Conservation (phyloP, 2,113 vertebrate species). For the Platichthys flesus region DNA sequence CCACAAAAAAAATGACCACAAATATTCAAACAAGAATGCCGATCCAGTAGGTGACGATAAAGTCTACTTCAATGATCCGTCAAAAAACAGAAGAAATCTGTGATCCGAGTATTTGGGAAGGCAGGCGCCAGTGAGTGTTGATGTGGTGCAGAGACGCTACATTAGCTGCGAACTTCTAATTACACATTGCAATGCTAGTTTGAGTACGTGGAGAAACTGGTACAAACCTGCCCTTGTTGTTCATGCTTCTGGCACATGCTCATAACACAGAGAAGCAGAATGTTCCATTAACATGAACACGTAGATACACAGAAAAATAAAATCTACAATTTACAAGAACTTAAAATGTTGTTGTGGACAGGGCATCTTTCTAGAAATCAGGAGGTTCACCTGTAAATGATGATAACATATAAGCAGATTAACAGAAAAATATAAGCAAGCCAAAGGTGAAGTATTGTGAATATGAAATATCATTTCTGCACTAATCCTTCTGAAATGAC, state of each 20-base stretch:
- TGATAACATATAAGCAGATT: not conserved
- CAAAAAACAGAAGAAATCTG: not conserved
- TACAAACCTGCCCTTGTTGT: no score
- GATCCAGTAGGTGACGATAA: no score
- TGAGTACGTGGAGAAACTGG: no score
- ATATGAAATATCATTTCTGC: constrained; percentile 18
- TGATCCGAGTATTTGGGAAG: not conserved
- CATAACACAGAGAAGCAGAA: no score
- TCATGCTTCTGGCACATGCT: no score
- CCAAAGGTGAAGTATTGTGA: not conserved
- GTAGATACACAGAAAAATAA: no score
- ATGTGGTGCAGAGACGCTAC: not conserved
- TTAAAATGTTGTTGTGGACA: not conserved
- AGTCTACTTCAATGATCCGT: no score
- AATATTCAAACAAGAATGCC: no score
- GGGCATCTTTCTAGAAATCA: not conserved
- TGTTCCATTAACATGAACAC: no score
- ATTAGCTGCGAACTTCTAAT: not conserved
- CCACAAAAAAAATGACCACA: not conserved
- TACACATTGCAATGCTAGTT: no score
- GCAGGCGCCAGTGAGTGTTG: no score
- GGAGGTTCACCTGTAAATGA: not conserved
- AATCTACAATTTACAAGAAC: no score
- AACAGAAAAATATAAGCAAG: constrained; percentile 6
- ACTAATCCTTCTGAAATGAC: constrained; percentile 35